A percentile compares a stretch with the other conserved stretches of the same genome.
Evolutionary conservation across 2,113 vertebrate species (phyloP).

Genomic region (Pterocles orientalis): DNA sequence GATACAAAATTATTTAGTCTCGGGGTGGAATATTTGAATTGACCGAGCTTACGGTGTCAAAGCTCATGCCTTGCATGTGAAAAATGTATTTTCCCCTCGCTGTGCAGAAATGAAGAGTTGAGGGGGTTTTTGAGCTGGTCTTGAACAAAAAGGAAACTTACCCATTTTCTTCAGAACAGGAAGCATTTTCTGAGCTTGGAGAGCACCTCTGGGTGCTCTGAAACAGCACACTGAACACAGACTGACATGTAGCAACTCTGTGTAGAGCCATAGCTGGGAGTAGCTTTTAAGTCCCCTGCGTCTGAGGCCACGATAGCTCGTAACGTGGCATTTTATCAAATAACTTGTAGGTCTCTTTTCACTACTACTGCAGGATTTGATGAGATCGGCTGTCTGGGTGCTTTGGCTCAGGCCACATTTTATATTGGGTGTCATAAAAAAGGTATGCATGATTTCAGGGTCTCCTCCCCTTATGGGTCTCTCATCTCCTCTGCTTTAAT

Average conservation of each 20-base stretch:
- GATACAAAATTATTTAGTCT: background rate
- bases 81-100: background rate
- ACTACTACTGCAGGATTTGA: background rate
- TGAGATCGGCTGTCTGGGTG: background rate
- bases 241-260: background rate
- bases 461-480: constrained; percentile 1
- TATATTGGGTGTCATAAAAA: background rate
- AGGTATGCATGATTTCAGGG: constrained; percentile 34
- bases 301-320: background rate
- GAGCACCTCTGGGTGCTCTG: background rate
- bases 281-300: background rate
- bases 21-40: background rate
- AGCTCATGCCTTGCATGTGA: background rate
- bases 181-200: background rate
- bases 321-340: background rate
- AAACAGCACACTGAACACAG: background rate
- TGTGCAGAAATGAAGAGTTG: background rate
- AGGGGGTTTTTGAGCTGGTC: background rate
- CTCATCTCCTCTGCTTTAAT: constrained; percentile 17
- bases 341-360: background rate
- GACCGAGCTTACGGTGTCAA: background rate
- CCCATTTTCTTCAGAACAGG: background rate
- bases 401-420: background rate
- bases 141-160: background rate
- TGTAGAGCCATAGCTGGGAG: background rate